Evolutionary conservation across 1,140 invertebrate species (phyloP).

Genomic region (Stegodyphus mimosarum): DNA sequence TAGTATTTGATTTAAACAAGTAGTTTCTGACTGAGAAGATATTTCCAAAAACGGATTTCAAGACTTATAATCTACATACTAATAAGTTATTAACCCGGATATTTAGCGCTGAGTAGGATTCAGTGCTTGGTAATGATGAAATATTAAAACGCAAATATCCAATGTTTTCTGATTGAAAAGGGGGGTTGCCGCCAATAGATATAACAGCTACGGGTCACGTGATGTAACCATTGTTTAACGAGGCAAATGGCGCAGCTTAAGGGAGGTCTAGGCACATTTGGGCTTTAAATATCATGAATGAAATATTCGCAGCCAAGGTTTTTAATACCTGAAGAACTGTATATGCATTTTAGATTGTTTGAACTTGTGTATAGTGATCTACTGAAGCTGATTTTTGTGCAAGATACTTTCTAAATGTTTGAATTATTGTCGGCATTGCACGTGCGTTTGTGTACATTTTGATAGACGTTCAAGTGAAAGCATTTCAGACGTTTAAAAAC

Average conservation of each 20-base stretch:
- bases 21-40: no score
- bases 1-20: no score
- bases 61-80: no score
- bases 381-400: neutral
- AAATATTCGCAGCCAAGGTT: slow-evolving; percentile 24
- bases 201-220: slow-evolving; percentile 57
- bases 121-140: no score
- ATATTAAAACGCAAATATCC: no score
- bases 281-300: slow-evolving; percentile 54
- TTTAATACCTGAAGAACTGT: neutral
- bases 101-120: no score
- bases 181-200: slow-evolving; percentile 9
- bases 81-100: no score
- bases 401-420: slow-evolving; percentile 3
- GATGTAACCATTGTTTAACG: slow-evolving; percentile 53
- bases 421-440: slow-evolving; percentile 47
- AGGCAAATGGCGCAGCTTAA: slow-evolving; percentile 56
- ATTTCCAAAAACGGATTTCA: no score
- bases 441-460: slow-evolving; percentile 59
- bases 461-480: slow-evolving; percentile 8
- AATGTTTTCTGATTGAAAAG: neutral
- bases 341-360: slow-evolving; percentile 3
- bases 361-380: neutral
- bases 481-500: neutral
- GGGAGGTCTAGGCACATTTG: slow-evolving; percentile 26